phyloP scores from a whole-genome alignment of 1,140 invertebrate genomes.

The Agraylea sexmaculata region DNA sequence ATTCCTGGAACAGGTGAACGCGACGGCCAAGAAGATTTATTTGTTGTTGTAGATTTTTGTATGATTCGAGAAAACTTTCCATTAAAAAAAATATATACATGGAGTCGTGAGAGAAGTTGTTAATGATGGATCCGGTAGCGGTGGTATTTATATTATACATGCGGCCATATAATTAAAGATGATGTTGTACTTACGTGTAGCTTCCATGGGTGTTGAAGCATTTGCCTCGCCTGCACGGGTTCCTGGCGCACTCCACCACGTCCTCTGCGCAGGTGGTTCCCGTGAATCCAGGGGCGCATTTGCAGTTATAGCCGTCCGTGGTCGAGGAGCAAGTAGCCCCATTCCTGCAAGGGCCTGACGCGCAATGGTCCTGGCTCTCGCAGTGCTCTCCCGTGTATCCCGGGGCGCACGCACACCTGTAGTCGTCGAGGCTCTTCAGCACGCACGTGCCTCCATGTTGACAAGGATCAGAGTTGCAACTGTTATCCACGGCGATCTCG shows the following conservation, averaged over 20 bases:
- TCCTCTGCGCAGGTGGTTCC: slow-evolving; percentile 78
- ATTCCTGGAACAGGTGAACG: too few relatives aligned
- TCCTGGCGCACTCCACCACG: slow-evolving; percentile 72
- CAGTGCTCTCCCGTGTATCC: slow-evolving; percentile 83
- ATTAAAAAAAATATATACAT: too few relatives aligned
- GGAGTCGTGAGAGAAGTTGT: too few relatives aligned
- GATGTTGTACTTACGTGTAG: slow-evolving; percentile 72
- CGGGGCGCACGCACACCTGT: slow-evolving; percentile 69
- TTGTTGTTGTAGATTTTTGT: too few relatives aligned
- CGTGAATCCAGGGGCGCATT: slow-evolving; percentile 74
- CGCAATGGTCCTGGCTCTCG: slow-evolving; percentile 79
- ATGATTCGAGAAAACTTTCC: too few relatives aligned
- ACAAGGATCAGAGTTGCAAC: slow-evolving; percentile 81
- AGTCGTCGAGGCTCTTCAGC: slow-evolving; percentile 62
- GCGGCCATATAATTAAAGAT: neutral
- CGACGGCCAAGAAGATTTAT: too few relatives aligned
- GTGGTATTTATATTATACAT: neutral
- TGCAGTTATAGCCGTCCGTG: slow-evolving; percentile 63
- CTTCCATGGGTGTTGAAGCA: slow-evolving; percentile 83
- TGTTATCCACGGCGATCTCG: slow-evolving; percentile 80
- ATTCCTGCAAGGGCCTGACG: slow-evolving; percentile 76
- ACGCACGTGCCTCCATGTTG: slow-evolving; percentile 75
- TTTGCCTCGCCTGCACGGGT: slow-evolving; percentile 68
- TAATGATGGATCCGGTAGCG: too few relatives aligned
- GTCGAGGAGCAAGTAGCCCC: slow-evolving; percentile 67